Percentiles rank a stretch among this genome's conserved stretches.
These are phyloP conservation scores for Mormyrus hasselquistii DNA, from an alignment of 2,797 vertebrate species.

Conservation along the genomic window DNA sequence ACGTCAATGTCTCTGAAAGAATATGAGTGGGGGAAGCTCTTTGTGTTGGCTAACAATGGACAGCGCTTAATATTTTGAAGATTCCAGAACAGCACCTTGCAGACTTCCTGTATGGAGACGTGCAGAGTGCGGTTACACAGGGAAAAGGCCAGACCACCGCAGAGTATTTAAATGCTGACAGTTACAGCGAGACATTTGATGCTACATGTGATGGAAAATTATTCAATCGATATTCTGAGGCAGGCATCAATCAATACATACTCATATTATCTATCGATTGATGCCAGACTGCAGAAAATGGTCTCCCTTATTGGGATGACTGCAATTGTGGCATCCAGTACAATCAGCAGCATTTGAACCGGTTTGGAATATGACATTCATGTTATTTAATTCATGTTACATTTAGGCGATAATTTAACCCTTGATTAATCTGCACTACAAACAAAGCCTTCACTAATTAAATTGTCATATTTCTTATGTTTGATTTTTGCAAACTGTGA, in stretches of 20 bases:
- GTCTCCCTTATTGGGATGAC: background rate
- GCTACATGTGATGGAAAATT: background rate
- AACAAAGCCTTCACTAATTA: background rate
- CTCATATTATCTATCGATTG: background rate
- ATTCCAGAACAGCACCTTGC: background rate
- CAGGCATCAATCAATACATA: background rate
- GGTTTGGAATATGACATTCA: background rate
- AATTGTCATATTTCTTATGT: background rate
- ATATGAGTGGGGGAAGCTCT: background rate
- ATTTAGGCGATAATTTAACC: background rate
- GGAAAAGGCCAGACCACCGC: background rate
- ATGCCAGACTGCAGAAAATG: conserved; percentile 11
- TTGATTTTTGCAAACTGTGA: background rate
- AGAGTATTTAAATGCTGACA: background rate
- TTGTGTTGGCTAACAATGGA: background rate
- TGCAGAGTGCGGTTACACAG: background rate
- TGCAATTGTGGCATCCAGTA: background rate
- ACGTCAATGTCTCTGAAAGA: background rate
- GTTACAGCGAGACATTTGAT: background rate
- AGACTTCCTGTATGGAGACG: background rate
- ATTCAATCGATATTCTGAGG: conserved; percentile 4
- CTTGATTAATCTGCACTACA: background rate
- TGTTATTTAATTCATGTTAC: background rate
- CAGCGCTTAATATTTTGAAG: background rate
- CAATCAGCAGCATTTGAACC: background rate